These are phyloP conservation scores for Apocheima hispidaria DNA, from an alignment of 2,888 invertebrate genomes.

Conservation along the genomic window DNA sequence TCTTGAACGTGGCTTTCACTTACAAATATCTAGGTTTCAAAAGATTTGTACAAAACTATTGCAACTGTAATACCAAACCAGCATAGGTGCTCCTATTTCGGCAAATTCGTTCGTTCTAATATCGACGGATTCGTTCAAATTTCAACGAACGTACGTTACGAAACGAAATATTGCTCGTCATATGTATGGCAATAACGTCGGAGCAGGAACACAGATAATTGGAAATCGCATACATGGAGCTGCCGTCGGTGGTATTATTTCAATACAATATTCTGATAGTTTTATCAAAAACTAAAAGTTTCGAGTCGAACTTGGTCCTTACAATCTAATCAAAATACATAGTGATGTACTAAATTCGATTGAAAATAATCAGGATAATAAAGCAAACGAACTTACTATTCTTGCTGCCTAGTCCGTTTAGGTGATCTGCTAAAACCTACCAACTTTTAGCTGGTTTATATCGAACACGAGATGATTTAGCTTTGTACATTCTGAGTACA, in stretches of 20 bases:
- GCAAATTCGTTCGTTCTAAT: conserved; percentile 27
- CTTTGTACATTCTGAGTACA: too few relatives aligned
- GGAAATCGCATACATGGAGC: conserved; percentile 64
- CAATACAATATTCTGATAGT: conserved; percentile 49
- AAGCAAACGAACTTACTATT: too few relatives aligned
- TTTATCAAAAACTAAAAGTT: conserved; percentile 43
- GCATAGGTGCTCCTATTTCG: conserved; percentile 28
- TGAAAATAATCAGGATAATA: too few relatives aligned
- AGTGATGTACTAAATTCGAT: too few relatives aligned
- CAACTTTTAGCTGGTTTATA: too few relatives aligned
- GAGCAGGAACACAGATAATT: conserved; percentile 69
- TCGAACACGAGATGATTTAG: too few relatives aligned
- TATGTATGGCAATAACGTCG: conserved; percentile 58
- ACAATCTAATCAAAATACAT: too few relatives aligned
- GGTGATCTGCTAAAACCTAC: too few relatives aligned
- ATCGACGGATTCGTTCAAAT: conserved; percentile 37
- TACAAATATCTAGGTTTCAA: conserved; percentile 42
- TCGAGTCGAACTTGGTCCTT: too few relatives aligned
- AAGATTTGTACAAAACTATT: conserved; percentile 56
- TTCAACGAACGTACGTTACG: conserved; percentile 49
- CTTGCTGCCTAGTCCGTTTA: too few relatives aligned
- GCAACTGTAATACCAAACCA: conserved; percentile 19
- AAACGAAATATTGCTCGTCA: conserved; percentile 63
- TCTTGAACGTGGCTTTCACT: too few relatives aligned
- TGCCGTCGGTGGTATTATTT: conserved; percentile 59